Percentiles rank a stretch among this genome's conserved stretches.
Conservation (phyloP, 2,113 vertebrate species). For the Rhynchopsitta pachyrhyncha region DNA sequence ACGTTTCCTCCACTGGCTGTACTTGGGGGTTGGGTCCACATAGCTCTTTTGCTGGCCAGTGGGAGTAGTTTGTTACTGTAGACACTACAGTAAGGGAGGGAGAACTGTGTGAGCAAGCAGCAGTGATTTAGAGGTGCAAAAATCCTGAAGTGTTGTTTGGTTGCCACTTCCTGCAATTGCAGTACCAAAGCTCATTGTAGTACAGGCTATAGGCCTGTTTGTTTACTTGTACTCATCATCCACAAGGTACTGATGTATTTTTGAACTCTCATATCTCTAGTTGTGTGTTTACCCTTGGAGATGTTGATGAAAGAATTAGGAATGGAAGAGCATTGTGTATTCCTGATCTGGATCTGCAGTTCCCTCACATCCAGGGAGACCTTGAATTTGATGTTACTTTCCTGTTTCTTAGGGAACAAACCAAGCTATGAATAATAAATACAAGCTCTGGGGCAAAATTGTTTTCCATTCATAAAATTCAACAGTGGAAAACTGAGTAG, state of each 20-base stretch:
- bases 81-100: neutral
- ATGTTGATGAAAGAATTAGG: neutral
- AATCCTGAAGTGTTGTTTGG: neutral
- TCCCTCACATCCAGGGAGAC: neutral
- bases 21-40: neutral
- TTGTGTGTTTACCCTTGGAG: neutral
- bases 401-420: neutral
- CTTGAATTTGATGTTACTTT: conserved; percentile 1
- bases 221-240: neutral
- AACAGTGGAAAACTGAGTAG: neutral
- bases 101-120: neutral
- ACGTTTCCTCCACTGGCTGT: neutral
- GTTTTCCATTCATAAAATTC: conserved; percentile 13
- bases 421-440: conserved; percentile 18
- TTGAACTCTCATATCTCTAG: neutral
- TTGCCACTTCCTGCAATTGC: neutral
- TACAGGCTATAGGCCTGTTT: neutral
- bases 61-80: neutral
- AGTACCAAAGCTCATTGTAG: neutral
- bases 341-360: neutral
- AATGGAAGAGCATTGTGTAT: neutral
- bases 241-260: neutral
- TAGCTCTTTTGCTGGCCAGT: neutral
- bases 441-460: conserved; percentile 1
- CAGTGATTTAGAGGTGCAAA: neutral